A percentile compares a stretch with the other conserved stretches of the same genome.
Evolutionary conservation across 2,797 vertebrate genomes (phyloP).

Genomic region (Octomys mimax): DNA sequence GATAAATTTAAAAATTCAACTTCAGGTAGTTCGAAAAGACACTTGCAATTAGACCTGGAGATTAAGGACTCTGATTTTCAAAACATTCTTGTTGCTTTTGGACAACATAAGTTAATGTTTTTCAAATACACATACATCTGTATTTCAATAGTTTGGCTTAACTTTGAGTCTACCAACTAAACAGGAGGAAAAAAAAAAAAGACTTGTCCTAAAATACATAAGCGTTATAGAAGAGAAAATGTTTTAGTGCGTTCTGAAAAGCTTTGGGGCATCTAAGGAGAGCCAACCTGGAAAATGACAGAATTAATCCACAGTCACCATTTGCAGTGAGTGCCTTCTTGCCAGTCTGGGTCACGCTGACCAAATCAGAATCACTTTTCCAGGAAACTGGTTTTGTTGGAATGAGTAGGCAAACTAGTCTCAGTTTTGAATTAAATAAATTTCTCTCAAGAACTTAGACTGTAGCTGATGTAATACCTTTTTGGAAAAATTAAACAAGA

Average conservation of each 20-base stretch:
- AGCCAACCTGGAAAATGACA: neutral
- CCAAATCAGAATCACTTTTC: neutral
- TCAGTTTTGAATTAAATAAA: conserved; percentile 15
- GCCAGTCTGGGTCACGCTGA: neutral
- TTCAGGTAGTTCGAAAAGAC: neutral
- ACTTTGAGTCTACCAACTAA: neutral
- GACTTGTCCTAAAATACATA: neutral
- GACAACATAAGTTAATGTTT: neutral
- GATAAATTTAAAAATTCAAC: neutral
- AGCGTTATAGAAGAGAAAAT: neutral
- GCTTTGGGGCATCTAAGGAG: neutral
- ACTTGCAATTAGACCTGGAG: neutral
- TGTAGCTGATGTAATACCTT: neutral
- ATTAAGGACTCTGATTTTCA: neutral
- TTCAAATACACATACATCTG: neutral
- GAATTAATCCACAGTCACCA: neutral
- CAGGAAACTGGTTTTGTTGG: neutral
- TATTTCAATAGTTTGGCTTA: neutral
- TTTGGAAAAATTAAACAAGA: neutral
- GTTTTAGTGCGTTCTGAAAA: neutral
- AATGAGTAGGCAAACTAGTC: neutral
- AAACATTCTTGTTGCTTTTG: neutral
- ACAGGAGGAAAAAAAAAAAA: neutral
- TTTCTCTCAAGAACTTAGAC: neutral
- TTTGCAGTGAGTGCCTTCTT: neutral